phyloP scores from a whole-genome alignment of 2,113 vertebrate species.

The Galemys pyrenaicus region DNA sequence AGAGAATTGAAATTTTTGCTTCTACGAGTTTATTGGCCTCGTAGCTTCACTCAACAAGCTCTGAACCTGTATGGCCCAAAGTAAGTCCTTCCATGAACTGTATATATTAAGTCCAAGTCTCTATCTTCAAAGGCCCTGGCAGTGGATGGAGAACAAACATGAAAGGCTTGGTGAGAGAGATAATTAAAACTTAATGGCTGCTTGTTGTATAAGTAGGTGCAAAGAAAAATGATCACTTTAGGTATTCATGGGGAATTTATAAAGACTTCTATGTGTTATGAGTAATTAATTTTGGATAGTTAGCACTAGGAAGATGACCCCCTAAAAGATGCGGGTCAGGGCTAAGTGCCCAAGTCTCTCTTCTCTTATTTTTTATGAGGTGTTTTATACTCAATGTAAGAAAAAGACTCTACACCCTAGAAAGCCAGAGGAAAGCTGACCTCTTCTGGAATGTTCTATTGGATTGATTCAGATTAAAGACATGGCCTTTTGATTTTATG shows the following conservation, averaged over 20 bases:
- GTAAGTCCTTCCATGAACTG: conserved; percentile 47
- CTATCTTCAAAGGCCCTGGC: conserved; percentile 67
- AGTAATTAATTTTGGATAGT: conserved; percentile 27
- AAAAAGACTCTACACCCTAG: conserved; percentile 45
- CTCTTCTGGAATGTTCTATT: conserved; percentile 45
- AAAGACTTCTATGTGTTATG: conserved; percentile 46
- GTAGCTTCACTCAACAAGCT: conserved; percentile 59
- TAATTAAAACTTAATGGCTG: conserved; percentile 73
- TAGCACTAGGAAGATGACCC: conserved; percentile 41
- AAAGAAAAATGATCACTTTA: conserved; percentile 65
- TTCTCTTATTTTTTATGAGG: conserved; percentile 55
- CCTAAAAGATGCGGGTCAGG: conserved; percentile 52
- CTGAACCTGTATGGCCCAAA: conserved; percentile 60
- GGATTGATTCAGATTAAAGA: conserved; percentile 60
- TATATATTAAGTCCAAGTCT: conserved; percentile 61
- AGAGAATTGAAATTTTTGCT: conserved; percentile 13
- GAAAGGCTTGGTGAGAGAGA: conserved; percentile 68
- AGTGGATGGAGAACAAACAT: conserved; percentile 40
- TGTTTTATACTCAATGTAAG: conserved; percentile 46
- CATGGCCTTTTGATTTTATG: conserved; percentile 52
- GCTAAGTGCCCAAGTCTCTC: conserved; percentile 51
- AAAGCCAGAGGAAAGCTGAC: conserved; percentile 36
- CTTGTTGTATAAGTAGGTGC: conserved; percentile 66
- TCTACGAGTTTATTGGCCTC: conserved; percentile 30
- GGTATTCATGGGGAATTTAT: conserved; percentile 62